These are phyloP conservation scores for Cherax destructor DNA, from an alignment of 1,140 invertebrate species.

Conservation along the genomic window DNA sequence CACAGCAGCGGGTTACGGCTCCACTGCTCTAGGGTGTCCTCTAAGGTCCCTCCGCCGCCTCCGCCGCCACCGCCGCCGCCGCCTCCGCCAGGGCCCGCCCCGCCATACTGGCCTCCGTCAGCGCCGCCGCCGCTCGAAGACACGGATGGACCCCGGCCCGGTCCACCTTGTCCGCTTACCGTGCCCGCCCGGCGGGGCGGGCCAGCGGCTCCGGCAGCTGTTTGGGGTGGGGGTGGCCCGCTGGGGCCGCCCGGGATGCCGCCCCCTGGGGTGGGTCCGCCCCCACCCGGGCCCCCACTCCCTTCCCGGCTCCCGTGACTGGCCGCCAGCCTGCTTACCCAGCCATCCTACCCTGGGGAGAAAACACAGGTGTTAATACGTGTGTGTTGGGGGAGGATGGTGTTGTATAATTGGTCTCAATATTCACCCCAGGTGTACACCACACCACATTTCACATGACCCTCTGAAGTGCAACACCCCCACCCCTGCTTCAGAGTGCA, in stretches of 20 bases:
- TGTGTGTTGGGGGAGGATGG: too few species aligned
- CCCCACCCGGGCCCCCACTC: conserved; percentile 57
- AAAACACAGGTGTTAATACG: neutral
- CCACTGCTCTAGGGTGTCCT: conserved; percentile 71
- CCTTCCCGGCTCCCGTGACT: conserved; percentile 68
- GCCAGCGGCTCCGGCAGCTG: conserved; percentile 39
- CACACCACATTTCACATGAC: too few species aligned
- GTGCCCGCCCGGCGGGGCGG: conserved; percentile 38
- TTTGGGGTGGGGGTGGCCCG: conserved; percentile 51
- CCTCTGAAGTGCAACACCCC: too few species aligned
- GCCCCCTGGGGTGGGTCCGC: conserved; percentile 58
- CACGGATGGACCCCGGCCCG: conserved; percentile 7
- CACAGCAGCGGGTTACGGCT: conserved; percentile 81
- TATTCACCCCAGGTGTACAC: too few species aligned
- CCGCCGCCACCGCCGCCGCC: conserved; percentile 25
- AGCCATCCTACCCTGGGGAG: conserved; percentile 53
- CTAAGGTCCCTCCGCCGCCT: conserved; percentile 30
- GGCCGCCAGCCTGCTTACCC: conserved; percentile 68
- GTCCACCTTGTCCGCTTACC: conserved; percentile 27
- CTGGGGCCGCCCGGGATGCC: conserved; percentile 59
- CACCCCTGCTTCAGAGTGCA: too few species aligned
- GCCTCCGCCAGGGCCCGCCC: conserved; percentile 2
- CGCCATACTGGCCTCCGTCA: conserved; percentile 10
- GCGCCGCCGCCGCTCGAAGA: neutral
- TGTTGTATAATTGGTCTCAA: too few species aligned